Conservation (phyloP, 2,113 vertebrate genomes). For the Dolichotis patagonum region DNA sequence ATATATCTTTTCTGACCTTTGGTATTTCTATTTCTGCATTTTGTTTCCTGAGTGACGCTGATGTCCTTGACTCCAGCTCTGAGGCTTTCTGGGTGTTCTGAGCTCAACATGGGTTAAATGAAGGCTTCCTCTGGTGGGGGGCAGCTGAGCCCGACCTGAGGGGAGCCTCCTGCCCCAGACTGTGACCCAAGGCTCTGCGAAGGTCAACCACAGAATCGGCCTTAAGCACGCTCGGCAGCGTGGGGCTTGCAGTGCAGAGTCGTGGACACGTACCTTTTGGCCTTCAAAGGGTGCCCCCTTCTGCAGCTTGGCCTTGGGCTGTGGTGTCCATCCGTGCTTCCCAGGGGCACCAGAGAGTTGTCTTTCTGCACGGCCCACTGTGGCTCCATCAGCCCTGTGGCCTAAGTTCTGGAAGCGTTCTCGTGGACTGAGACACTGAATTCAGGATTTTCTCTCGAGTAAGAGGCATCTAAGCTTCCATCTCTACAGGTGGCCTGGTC, state of each 20-base stretch:
- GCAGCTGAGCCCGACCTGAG: no score
- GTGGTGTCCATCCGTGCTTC: no score
- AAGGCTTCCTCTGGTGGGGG: background rate
- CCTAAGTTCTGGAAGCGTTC: background rate
- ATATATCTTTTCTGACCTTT: background rate
- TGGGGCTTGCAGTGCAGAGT: background rate
- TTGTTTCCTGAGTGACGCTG: background rate
- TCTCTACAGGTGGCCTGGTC: background rate
- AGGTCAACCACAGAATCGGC: background rate
- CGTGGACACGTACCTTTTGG: background rate
- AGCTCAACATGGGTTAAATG: background rate
- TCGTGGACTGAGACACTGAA: background rate
- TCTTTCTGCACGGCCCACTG: background rate
- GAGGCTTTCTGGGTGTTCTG: background rate
- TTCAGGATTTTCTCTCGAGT: background rate
- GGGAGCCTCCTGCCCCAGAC: background rate
- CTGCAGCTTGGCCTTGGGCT: background rate
- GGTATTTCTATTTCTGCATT: background rate
- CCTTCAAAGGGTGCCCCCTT: background rate
- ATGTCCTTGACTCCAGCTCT: background rate
- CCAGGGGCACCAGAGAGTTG: background rate
- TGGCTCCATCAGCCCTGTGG: background rate
- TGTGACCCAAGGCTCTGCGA: background rate
- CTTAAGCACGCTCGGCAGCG: background rate
- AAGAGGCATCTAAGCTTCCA: background rate